A percentile compares a stretch with the other conserved stretches of the same genome.
These are phyloP conservation scores for Papilio dardanus DNA, from an alignment of 1,140 invertebrate species.

Conservation along the genomic window DNA sequence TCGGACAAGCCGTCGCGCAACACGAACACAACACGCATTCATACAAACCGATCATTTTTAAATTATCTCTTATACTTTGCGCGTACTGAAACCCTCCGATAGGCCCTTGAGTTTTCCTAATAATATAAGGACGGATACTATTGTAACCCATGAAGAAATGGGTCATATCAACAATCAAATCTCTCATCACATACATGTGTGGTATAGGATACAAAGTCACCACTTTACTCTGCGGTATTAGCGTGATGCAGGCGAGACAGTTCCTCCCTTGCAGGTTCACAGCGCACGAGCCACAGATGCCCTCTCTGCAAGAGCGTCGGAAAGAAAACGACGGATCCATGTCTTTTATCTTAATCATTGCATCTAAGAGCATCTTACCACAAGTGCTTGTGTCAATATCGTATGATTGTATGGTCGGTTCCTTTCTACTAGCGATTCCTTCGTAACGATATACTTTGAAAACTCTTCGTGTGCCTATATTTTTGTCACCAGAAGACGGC, in stretches of 20 bases:
- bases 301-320: conserved; percentile 92
- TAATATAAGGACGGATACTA: conserved; percentile 93
- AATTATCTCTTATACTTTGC: conserved; percentile 86
- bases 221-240: conserved; percentile 78
- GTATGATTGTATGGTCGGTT: conserved; percentile 89
- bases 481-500: conserved; percentile 83
- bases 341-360: conserved; percentile 94
- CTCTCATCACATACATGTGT: conserved; percentile 96
- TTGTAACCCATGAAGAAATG: conserved; percentile 94
- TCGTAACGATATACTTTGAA: conserved; percentile 70
- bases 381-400: conserved; percentile 88
- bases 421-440: conserved; percentile 80
- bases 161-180: conserved; percentile 94
- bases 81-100: conserved; percentile 84
- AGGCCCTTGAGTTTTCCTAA: conserved; percentile 85
- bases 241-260: conserved; percentile 91
- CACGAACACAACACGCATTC: conserved; percentile 94
- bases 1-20: conserved; percentile 93
- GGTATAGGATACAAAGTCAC: conserved; percentile 93
- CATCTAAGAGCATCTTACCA: conserved; percentile 94
- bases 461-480: conserved; percentile 62
- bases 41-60: conserved; percentile 90
- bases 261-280: conserved; percentile 95
- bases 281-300: conserved; percentile 95
- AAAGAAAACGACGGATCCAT: conserved; percentile 93